phyloP scores from a whole-genome alignment of 2,888 invertebrate species.

The Chloroclystis v-ata region DNA sequence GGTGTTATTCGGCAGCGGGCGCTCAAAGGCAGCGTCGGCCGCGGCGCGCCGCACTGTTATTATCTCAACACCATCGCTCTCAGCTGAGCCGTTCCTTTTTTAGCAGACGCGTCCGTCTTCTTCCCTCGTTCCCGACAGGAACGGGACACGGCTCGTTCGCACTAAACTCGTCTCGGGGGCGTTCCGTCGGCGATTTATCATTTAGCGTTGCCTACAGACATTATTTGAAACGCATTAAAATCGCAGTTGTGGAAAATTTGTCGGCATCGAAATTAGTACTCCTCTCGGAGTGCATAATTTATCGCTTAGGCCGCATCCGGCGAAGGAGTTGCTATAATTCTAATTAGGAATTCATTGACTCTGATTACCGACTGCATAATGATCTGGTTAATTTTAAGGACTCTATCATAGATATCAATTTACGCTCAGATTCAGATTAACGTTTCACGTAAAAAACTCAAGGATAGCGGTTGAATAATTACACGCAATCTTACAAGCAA shows the following conservation, averaged over 20 bases:
- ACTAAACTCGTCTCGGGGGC: constrained; percentile 67
- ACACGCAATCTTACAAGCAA: constrained; percentile 3
- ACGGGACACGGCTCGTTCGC: constrained; percentile 60
- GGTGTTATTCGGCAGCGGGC: constrained; percentile 67
- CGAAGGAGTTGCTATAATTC: constrained; percentile 54
- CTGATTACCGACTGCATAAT: constrained; percentile 42
- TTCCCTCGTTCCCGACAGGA: constrained; percentile 47
- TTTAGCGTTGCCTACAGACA: constrained; percentile 77
- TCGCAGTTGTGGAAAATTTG: constrained; percentile 75
- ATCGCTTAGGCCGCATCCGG: constrained; percentile 69
- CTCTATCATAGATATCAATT: not conserved
- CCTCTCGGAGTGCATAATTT: constrained; percentile 70
- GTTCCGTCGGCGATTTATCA: constrained; percentile 76
- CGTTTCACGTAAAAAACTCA: constrained; percentile 1
- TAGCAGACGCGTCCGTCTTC: constrained; percentile 65
- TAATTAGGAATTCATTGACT: constrained; percentile 68
- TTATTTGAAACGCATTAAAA: constrained; percentile 78
- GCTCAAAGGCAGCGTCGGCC: constrained; percentile 57
- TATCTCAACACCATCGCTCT: constrained; percentile 76
- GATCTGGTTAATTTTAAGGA: not conserved
- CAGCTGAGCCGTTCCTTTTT: constrained; percentile 73
- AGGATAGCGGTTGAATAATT: constrained; percentile 1
- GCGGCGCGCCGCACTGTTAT: constrained; percentile 69
- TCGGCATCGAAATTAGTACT: constrained; percentile 77
- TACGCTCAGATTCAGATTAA: not conserved